Percentiles rank a stretch among this genome's conserved stretches.
Conservation (phyloP, 2,113 vertebrate genomes). For the Pagrus major region DNA sequence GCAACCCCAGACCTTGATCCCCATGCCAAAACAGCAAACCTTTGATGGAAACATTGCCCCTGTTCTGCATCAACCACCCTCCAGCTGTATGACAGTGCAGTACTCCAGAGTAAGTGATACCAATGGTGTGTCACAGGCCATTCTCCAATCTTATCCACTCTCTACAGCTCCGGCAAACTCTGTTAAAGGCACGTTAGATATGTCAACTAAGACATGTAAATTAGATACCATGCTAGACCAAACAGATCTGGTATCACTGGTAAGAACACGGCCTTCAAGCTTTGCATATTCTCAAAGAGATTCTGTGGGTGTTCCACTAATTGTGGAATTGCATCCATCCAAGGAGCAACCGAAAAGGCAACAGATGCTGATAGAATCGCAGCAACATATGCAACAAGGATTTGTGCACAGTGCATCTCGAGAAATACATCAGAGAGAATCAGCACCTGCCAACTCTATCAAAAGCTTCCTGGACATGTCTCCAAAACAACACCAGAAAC, state of each 20-base stretch:
- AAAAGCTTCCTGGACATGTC: slow-evolving; percentile 81
- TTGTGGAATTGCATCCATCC: slow-evolving; percentile 55
- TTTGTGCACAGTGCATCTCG: not conserved
- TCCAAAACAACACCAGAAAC: slow-evolving; percentile 43
- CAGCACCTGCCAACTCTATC: slow-evolving; percentile 72
- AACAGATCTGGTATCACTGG: slow-evolving; percentile 70
- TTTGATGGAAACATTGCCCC: slow-evolving; percentile 1
- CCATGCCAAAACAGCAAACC: slow-evolving; percentile 22
- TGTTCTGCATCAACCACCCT: slow-evolving; percentile 25
- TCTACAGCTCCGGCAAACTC: slow-evolving; percentile 72
- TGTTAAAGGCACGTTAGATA: slow-evolving; percentile 71
- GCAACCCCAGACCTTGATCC: slow-evolving; percentile 8
- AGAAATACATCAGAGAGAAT: slow-evolving; percentile 36
- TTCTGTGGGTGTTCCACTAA: slow-evolving; percentile 70
- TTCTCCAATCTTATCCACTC: slow-evolving; percentile 12
- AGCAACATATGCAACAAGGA: slow-evolving; percentile 31
- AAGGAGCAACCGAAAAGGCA: slow-evolving; percentile 53
- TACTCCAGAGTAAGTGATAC: not conserved
- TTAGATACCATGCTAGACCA: slow-evolving; percentile 15
- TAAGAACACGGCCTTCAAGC: slow-evolving; percentile 53
- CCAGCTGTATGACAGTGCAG: not conserved
- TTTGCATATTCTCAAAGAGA: slow-evolving; percentile 55
- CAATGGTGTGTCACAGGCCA: slow-evolving; percentile 19
- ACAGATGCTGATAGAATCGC: not conserved
- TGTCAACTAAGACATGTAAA: slow-evolving; percentile 69